Evolutionary conservation across 37 sponge, comb jelly and placozoan genomes (phyloP), one percentile per base, ranked within the genome.

Genomic region (Agelas oroides): DNA sequence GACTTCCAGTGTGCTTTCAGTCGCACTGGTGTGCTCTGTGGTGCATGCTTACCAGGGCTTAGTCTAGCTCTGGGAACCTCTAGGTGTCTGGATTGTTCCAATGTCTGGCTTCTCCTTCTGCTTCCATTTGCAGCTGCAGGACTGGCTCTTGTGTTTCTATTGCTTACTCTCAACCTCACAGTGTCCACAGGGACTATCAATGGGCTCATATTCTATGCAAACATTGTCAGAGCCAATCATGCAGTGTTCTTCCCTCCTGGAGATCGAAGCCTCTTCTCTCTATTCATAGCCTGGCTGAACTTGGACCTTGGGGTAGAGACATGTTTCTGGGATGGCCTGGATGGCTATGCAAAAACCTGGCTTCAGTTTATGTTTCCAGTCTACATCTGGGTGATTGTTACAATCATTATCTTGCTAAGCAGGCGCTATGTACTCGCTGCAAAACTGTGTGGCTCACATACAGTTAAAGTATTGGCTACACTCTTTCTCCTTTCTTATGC

Each of bases 191-290:
- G 80, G 28, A 87, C 87, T 25, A 72, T 87, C 53, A 87, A 59
- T 62, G 66, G 80, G 0, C 20, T 78, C 6, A 79, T 78, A n/a
- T 79, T 87, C 36, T 87, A 79, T 79, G 87, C 80, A 12, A 79
- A 79, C 35, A 28, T 87, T 0, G 17, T 79, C 8, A 71, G 46
- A 63, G 61, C 73, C 13, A 79, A 70, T 28, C 40, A 15, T 3
- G 2, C 32, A 0, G 17, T 73, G 5, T 72, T 73, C 2, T 61
- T 79, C 12, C 37, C 58, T 14, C 33, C 31, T 5, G 25, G 54
- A 23, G 46, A 46, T 8, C 3, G 46, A 8, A 46, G 46, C 46
- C 3, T 46, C 46, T 54, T 70, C 17, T 18, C 17, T 35, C 16
- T 83, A 11, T 83, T 83, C 65, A 62, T 83, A 13, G 15, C 84